Evolutionary conservation across 1,140 invertebrate genomes (phyloP).

Genomic region (Leguminivora glycinivorella): DNA sequence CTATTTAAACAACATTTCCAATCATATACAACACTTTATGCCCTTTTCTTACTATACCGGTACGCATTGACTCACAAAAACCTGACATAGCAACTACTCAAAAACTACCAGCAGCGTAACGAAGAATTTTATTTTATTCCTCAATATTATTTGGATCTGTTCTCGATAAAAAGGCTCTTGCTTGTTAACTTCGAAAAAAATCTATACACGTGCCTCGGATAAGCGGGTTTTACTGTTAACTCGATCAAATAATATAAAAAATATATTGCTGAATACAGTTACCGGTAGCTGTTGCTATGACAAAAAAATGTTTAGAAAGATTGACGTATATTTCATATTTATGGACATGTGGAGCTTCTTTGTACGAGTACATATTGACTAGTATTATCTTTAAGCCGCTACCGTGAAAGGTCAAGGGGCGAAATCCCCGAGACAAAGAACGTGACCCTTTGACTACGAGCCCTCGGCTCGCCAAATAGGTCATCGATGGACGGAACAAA

Average conservation of each 20-base stretch:
- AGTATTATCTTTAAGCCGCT: conserved; percentile 14
- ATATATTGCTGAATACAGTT: background rate
- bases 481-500: conserved; percentile 18
- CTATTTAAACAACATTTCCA: too few species aligned
- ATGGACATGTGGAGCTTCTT: background rate
- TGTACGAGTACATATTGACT: conserved; percentile 12
- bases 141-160: background rate
- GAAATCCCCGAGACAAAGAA: conserved; percentile 24
- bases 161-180: background rate
- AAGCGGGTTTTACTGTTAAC: background rate
- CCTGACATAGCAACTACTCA: too few species aligned
- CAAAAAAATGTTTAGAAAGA: background rate
- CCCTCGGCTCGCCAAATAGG: background rate
- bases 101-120: too few species aligned
- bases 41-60: too few species aligned
- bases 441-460: background rate
- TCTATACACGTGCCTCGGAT: background rate
- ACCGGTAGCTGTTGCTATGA: background rate
- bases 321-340: background rate
- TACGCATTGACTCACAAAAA: too few species aligned
- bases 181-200: background rate
- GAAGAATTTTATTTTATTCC: background rate
- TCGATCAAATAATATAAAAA: background rate
- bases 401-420: conserved; percentile 15
- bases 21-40: too few species aligned